phyloP scores from a whole-genome alignment of 2,797 vertebrate genomes.

The Loriculus beryllinus region DNA sequence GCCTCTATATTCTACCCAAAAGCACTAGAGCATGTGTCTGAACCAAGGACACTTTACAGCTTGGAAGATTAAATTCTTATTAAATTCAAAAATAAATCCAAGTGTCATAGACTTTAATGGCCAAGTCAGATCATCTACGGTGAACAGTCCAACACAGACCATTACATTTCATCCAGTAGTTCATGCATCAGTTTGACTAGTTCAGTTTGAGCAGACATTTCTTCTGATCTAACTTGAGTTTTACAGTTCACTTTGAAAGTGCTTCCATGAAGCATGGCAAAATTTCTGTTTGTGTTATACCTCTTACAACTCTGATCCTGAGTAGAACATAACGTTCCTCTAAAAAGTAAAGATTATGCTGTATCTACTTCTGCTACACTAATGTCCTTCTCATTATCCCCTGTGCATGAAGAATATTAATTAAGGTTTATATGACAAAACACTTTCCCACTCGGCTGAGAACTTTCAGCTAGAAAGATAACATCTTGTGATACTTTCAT shows the following conservation, averaged over 20 bases:
- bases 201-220: background rate
- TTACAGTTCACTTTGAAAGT: background rate
- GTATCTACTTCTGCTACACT: background rate
- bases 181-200: background rate
- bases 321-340: background rate
- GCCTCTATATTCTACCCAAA: background rate
- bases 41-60: background rate
- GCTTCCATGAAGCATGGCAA: background rate
- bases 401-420: background rate
- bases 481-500: background rate
- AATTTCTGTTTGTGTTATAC: background rate
- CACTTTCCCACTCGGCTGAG: background rate
- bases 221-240: background rate
- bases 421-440: background rate
- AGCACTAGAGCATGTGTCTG: background rate
- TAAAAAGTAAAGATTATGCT: background rate
- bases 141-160: background rate
- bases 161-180: background rate
- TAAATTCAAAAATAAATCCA: background rate
- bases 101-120: background rate
- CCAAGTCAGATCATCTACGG: background rate
- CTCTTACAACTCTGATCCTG: background rate
- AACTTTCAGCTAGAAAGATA: background rate
- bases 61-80: background rate
- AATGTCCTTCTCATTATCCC: background rate